Base-by-base conservation (phyloP, 1,140 invertebrate genomes). In the Manduca sexta region DNA sequence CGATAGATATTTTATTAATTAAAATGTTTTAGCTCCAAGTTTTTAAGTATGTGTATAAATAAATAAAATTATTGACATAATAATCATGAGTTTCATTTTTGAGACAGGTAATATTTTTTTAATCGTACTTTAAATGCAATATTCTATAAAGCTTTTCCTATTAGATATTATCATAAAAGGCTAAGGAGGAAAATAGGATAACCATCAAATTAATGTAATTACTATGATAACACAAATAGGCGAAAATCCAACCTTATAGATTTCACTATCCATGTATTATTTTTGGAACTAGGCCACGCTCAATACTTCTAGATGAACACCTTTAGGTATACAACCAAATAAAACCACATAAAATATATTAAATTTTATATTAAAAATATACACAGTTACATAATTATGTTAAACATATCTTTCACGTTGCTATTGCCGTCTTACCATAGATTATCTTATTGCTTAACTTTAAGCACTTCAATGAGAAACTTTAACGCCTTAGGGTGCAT, bases 21-120 rank as follows among this genome's bases (percentile, higher is more conserved):
- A 66, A 75, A 74, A 80, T 72, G 71, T 79, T 83, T 78, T 80
- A 79, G 70, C 74, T 77, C 69, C 73, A 65, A 71, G 69, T 76
- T 74, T 78, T 72, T 79, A 82, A 74, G 65, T 76, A 72, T 69
- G 33, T 52, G 61, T 74, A 70, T 64, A 53, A 52, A 73, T 74
- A 77, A 78, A 80, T 76, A 77, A 67, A 76, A 58, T 64, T 63
- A 71, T 62, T 69, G 58, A 67, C 58, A 50, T 55, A 59, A 57
- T 49, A 50, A 42, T 18, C 35, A 37, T 45, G 66, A 52, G 47
- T 67, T 71, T 74, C 53, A 64, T 64, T 75, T 55, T 15, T 18
- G 2, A 3, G 1, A n/a, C 1, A 29, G 26, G 12, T 2, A 31
- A 1, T 12, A 35, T n/a, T 2, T n/a, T n/a, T n/a, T n/a, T n/a